Evolutionary conservation across 2,113 vertebrate species (phyloP), one percentile per base, ranked within the genome.

Genomic region (Thunnus thynnus): DNA sequence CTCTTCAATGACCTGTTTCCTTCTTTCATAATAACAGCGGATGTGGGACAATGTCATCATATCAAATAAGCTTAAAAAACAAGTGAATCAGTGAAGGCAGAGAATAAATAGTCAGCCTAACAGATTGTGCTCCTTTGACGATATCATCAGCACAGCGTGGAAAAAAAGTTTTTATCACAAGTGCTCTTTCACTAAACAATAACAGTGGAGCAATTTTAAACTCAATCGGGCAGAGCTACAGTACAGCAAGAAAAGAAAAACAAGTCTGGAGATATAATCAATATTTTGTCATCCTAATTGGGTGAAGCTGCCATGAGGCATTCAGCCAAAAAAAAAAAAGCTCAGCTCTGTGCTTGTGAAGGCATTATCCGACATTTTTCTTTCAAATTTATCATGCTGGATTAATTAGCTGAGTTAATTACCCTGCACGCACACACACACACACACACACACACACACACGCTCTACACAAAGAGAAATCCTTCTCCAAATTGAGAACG

Each of bases 341-440:
- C 10, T 52, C 17, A 17, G 10, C 20, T 61, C 41, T 56, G 10
- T 76, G 66, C 47, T 25, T 20, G n/a, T 27, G 32, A 65, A 63
- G 44, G n/a, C 82, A 76, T 78, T 72, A 80, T 85, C 54, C 22
- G 9, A 61, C 63, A 72, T 62, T 72, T 80, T 54, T 72, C 14
- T 64, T 76, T 77, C 63, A 60, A 51, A 61, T 63, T 74, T 75
- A 81, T 88, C 83, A 65, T 17, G 17, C 63, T 27, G 64, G 77
- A 80, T 74, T 90, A 85, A 89, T 86, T 73, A 79, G 61, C 47
- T 6, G 52, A 83, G 69, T 75, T 92, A 91, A 91, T 90, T 81
- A 71, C 44, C 51, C 48, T 9, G 67, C 25, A 52, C 52, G 1
- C 52, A 51, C 54, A 46, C 30, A 67, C 41, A 57, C 52, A 76